Evolutionary conservation across 2,888 invertebrate genomes (phyloP), one percentile per base, ranked within the genome.

Genomic region (Pyrocoelia pectoralis): DNA sequence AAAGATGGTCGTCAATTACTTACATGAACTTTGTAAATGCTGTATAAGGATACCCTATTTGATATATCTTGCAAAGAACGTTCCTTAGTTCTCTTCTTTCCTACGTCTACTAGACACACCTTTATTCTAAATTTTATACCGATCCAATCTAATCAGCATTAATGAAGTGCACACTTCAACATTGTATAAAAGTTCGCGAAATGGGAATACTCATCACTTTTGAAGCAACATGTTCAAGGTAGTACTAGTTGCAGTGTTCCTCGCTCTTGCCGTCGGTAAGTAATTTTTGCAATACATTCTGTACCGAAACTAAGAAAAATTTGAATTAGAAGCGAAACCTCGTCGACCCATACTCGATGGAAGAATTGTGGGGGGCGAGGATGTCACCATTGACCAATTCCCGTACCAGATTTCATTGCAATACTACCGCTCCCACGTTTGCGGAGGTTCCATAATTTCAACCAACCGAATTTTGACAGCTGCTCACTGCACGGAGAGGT

Each of bases 351-450:
- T 3, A 28, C 33, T 52, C n/a, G 38, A 52, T 19, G 63, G 59
- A 15, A 68, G 73, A 50, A 77, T 77, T 14, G 70, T 76, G 8
- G 77, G 75, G 1, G 77, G 77, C 1, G n/a, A 40, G 0, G 4
- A 18, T 1, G 71, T 75, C 15, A 49, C 56, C 1, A 75, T 77
- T 33, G 18, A 53, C 6, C 51, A 68, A 8, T 70, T 73, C 63
- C 76, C 76, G 8, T 72, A 77, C 64, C 76, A 76, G 69, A 46
- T 69, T 14, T 66, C 68, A 2, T 43, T 70, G 12, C 61, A 61
- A 4, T 49, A 56, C 33, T 33, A 40, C 38, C 50, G 48, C 1
- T 19, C 18, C 6, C 68, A 68, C 52, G 56, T 64, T 29, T 70
- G 70, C 33, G 68, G 70, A 17, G 70, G 66, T 5, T 67, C 68